Evolutionary conservation across 2,797 vertebrate genomes (phyloP).

Genomic region (Loris lydekkerianus): DNA sequence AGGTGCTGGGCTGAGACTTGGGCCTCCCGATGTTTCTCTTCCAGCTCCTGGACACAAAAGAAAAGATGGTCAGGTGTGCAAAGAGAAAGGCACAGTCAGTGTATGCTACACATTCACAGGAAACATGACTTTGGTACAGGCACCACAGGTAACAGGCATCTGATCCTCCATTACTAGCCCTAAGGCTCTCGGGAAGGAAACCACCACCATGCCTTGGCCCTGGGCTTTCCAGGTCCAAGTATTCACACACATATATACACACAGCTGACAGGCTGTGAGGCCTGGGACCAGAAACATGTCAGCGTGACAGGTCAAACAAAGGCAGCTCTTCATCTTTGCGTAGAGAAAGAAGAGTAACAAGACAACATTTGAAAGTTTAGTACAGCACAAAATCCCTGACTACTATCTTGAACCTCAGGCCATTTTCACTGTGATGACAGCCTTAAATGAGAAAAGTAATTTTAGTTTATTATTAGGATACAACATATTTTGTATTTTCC

Average conservation of each 20-base stretch:
- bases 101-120: conserved; percentile 57
- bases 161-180: conserved; percentile 68
- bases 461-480: conserved; percentile 3
- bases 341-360: conserved; percentile 54
- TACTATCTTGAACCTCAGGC: conserved; percentile 45
- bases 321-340: conserved; percentile 64
- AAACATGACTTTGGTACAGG: conserved; percentile 63
- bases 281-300: conserved; percentile 19
- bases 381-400: conserved; percentile 52
- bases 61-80: conserved; percentile 66
- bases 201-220: not conserved
- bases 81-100: not conserved
- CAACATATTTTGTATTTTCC: conserved; percentile 27
- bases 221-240: conserved; percentile 61
- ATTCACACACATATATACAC: not conserved
- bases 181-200: conserved; percentile 67
- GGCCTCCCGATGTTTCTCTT: conserved; percentile 97
- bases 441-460: conserved; percentile 66
- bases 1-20: conserved; percentile 97
- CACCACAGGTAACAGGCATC: conserved; percentile 41
- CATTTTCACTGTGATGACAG: conserved; percentile 8
- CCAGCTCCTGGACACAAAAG: conserved; percentile 93
- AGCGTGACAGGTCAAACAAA: conserved; percentile 60
- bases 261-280: conserved; percentile 16
- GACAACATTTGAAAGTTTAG: conserved; percentile 27